Evolutionary conservation across 2,113 vertebrate genomes (phyloP).

Genomic region (Apistogramma diplotaenia): DNA sequence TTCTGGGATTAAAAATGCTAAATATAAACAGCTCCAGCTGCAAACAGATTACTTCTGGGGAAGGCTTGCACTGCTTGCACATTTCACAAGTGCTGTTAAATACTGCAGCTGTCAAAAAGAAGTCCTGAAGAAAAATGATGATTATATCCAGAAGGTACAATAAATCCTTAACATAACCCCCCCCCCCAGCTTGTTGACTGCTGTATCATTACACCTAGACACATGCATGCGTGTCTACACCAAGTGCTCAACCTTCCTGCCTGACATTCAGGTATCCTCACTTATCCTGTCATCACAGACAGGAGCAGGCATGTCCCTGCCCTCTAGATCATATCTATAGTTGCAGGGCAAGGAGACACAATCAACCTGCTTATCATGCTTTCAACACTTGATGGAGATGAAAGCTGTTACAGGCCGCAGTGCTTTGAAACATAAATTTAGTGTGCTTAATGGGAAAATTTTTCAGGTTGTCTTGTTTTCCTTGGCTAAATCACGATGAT

Average conservation of each 20-base stretch:
- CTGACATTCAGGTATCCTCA: constrained; percentile 49
- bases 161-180: constrained; percentile 6
- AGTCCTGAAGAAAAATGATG: background rate
- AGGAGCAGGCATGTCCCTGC: constrained; percentile 23
- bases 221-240: constrained; percentile 17
- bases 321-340: constrained; percentile 50
- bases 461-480: background rate
- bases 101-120: background rate
- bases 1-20: constrained; percentile 23
- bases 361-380: constrained; percentile 48
- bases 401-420: background rate
- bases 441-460: background rate
- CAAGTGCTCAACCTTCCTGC: constrained; percentile 16
- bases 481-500: background rate
- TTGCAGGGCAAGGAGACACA: constrained; percentile 28
- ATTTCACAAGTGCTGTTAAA: background rate
- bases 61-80: background rate
- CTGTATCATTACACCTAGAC: constrained; percentile 1
- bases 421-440: background rate
- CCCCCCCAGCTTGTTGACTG: background rate
- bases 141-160: background rate
- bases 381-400: constrained; percentile 37
- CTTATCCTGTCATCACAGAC: constrained; percentile 57
- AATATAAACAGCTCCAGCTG: background rate
- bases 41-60: constrained; percentile 23